Base-by-base conservation (phyloP, 2,888 invertebrate genomes). In the Lucinisca nassula region DNA sequence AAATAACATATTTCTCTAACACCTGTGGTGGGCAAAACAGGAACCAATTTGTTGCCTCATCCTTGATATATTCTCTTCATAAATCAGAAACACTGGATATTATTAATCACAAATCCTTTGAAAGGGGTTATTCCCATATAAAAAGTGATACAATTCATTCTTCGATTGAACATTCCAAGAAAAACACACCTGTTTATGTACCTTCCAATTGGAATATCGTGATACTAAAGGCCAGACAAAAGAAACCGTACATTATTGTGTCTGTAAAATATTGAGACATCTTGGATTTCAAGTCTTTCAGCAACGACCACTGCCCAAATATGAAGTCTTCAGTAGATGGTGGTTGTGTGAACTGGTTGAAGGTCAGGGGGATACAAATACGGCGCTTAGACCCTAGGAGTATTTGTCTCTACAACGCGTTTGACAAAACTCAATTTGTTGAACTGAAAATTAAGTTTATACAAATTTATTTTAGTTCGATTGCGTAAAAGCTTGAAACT, bases 1-100 rank as follows among this genome's bases (percentile, higher is more conserved):
- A 89, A 49, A 24, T 87, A 4, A 77, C 73, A 24, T 75, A 37
- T n/a, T 86, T 78, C 35, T 77, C 77, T 8, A 87, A 87, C 40
- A 79, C 79, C 17, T 84, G 86, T 49, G 76, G 75, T 2, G 86
- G 89, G 17, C 87, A 87, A 74, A 89, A 87, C 75, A 49, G 85
- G 75, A 89, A 89, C 38, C 78, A 87, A 32, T 87, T 72, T 78
- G 83, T 89, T 17, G 72, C 85, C 12, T 40, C 77, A 12, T n/a
- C 40, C 21, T 75, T 81, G 1, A 35, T 90, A 8, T 83, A 81
- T 32, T n/a, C 51, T 0, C 61, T 87, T 0, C 12, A 37, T 21
- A 21, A 79, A 27, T 14, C 30, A 0, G 86, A 61, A 27, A 30
- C 24, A 8, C n/a, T 61, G n/a, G 61, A 61, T 27, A 61, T 61